phyloP scores from a whole-genome alignment of 2,888 invertebrate genomes.

The Eustalomyia histrio region DNA sequence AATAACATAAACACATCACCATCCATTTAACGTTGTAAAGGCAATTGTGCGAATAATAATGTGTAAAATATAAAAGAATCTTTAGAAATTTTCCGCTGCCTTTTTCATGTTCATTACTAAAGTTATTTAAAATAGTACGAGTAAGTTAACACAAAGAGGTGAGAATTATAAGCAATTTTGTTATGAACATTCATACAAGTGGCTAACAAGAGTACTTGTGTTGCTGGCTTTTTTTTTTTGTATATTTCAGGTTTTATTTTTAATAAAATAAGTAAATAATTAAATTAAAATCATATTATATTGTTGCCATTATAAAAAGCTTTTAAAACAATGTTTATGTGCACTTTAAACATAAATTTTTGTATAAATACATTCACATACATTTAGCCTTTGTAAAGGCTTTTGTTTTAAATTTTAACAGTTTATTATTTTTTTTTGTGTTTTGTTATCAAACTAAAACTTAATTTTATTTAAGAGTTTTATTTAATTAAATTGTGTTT shows the following conservation, averaged over 20 bases:
- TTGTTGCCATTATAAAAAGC: conserved; percentile 47
- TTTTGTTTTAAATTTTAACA: conserved; percentile 36
- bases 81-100: background rate
- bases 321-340: conserved; percentile 54
- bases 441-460: conserved; percentile 7
- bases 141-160: conserved; percentile 46
- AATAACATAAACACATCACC: background rate
- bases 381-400: conserved; percentile 24
- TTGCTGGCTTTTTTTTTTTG: conserved; percentile 7
- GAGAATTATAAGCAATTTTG: conserved; percentile 46
- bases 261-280: conserved; percentile 40
- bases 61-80: background rate
- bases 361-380: background rate
- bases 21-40: conserved; percentile 11
- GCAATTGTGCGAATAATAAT: conserved; percentile 26
- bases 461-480: conserved; percentile 32
- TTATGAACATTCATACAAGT: conserved; percentile 41
- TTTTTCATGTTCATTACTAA: conserved; percentile 27
- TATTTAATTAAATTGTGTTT: conserved; percentile 40
- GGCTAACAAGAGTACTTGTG: conserved; percentile 42
- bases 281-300: conserved; percentile 55
- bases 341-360: conserved; percentile 28
- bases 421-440: background rate
- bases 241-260: background rate
- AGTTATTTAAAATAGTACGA: conserved; percentile 6